Percentiles rank a stretch among this genome's conserved stretches.
Conservation (phyloP, 2,113 vertebrate genomes). For the Clarias macrocephalus region DNA sequence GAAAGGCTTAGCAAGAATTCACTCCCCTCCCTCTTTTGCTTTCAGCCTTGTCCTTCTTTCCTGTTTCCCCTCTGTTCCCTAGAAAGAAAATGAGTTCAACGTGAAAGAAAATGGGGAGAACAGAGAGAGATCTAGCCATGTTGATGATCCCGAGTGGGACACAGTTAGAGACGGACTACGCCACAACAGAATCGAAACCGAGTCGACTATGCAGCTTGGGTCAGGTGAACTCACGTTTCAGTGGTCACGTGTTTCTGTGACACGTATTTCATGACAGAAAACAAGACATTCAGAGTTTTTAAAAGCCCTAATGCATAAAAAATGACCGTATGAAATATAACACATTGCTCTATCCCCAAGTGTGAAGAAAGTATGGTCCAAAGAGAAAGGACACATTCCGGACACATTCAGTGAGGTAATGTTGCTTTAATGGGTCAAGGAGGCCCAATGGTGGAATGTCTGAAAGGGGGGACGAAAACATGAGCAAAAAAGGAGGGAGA, state of each 20-base stretch:
- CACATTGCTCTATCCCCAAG: not conserved
- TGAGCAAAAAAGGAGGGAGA: slow-evolving; percentile 60
- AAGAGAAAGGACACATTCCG: not conserved
- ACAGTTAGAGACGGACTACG: not conserved
- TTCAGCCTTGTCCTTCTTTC: not conserved
- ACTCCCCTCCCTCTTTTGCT: not conserved
- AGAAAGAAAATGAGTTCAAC: not conserved
- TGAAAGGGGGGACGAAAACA: slow-evolving; percentile 35
- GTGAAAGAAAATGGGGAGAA: not conserved
- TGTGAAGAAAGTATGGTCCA: not conserved
- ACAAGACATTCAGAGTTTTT: slow-evolving; percentile 8
- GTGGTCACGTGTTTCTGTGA: not conserved
- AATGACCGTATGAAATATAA: not conserved
- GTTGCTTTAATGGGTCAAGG: slow-evolving; percentile 20
- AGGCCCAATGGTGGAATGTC: slow-evolving; percentile 33
- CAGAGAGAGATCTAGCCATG: not conserved
- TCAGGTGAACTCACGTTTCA: slow-evolving; percentile 2
- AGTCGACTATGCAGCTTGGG: not conserved
- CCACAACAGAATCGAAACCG: not conserved
- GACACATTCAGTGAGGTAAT: slow-evolving; percentile 29
- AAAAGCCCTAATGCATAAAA: not conserved
- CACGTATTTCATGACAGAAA: slow-evolving; percentile 4
- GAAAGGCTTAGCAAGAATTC: slow-evolving; percentile 14
- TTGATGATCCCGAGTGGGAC: not conserved
- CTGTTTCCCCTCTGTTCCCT: not conserved